These are phyloP conservation scores for Oxyruncus cristatus DNA, from an alignment of 2,113 vertebrate genomes.

Conservation along the genomic window DNA sequence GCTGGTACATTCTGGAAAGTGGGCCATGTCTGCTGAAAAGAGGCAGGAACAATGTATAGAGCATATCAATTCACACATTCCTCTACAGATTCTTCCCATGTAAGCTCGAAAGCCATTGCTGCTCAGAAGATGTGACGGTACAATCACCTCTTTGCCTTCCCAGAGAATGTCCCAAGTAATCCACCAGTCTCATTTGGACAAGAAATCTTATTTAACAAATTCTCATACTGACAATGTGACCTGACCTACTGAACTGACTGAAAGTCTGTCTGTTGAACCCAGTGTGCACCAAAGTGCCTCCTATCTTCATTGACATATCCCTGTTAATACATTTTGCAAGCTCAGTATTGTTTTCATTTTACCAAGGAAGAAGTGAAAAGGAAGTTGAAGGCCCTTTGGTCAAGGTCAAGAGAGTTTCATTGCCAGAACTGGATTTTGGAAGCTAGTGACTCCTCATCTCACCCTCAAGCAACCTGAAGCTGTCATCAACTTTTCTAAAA, in stretches of 20 bases:
- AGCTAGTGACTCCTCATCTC: background rate
- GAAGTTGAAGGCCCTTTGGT: background rate
- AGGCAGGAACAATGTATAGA: background rate
- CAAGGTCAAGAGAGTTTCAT: background rate
- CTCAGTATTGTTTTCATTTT: background rate
- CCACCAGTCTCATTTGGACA: accelerated
- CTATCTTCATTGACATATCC: background rate
- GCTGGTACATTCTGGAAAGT: background rate
- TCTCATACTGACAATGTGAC: background rate
- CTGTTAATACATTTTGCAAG: background rate
- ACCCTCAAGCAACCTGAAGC: background rate
- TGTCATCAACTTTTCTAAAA: background rate
- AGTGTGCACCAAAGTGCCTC: background rate
- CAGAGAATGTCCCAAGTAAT: background rate
- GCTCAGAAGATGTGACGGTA: background rate
- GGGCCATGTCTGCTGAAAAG: background rate
- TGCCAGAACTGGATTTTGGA: background rate
- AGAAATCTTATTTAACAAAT: background rate
- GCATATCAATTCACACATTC: background rate
- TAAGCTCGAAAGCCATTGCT: background rate
- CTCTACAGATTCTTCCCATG: background rate
- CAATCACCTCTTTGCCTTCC: background rate
- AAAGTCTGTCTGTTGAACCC: background rate
- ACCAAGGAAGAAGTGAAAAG: background rate
- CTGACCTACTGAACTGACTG: background rate